These are phyloP conservation scores for Ovis canadensis DNA, from an alignment of 2,113 vertebrate genomes.

Conservation along the genomic window DNA sequence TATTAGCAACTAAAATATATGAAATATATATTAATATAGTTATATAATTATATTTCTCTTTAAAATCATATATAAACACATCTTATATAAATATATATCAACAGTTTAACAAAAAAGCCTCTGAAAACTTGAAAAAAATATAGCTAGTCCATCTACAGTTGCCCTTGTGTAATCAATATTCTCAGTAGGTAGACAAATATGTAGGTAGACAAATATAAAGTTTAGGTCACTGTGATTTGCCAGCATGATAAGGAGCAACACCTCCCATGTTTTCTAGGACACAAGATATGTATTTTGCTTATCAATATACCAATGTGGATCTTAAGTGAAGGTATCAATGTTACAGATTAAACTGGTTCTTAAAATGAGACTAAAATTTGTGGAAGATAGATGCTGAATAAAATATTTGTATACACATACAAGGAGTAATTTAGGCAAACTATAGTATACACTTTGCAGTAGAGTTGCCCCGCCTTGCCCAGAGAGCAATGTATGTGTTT, in stretches of 20 bases:
- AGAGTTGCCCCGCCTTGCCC: neutral
- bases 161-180: neutral
- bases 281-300: neutral
- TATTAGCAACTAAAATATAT: constrained; percentile 9
- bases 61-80: neutral
- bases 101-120: neutral
- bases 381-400: neutral
- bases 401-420: neutral
- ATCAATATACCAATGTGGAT: neutral
- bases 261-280: neutral
- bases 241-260: neutral
- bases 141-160: neutral
- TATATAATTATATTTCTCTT: neutral
- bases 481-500: neutral
- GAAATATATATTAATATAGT: neutral
- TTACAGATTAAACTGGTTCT: neutral
- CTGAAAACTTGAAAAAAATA: constrained; percentile 3
- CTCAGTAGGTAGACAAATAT: neutral
- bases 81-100: neutral
- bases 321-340: neutral
- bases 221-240: neutral
- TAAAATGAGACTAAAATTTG: neutral
- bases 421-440: neutral
- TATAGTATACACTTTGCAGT: neutral
- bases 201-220: neutral